phyloP scores from a whole-genome alignment of 2,888 invertebrate genomes.

The Halocaridina rubra region DNA sequence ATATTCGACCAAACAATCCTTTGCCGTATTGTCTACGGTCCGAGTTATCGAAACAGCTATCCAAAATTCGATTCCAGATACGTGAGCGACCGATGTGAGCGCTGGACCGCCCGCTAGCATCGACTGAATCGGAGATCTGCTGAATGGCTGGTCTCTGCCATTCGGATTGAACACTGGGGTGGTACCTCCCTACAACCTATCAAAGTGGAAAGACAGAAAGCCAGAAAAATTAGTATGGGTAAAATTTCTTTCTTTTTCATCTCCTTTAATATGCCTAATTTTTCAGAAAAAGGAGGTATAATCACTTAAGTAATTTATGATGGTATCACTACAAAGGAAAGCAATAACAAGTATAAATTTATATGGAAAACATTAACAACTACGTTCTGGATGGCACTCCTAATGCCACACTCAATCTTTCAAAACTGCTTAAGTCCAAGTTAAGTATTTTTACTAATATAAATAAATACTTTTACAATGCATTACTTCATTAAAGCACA shows the following conservation, averaged over 20 bases:
- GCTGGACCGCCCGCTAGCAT: conserved; percentile 62
- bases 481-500: background rate
- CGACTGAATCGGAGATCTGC: conserved; percentile 39
- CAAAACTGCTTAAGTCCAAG: no score
- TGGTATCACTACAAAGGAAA: no score
- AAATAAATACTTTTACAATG: background rate
- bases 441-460: no score
- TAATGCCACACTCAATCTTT: no score
- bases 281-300: background rate
- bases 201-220: background rate
- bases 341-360: no score
- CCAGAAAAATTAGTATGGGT: no score
- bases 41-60: conserved; percentile 90
- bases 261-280: no score
- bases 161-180: conserved; percentile 54
- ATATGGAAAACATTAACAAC: no score
- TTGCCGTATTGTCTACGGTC: conserved; percentile 86
- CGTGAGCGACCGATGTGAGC: conserved; percentile 66
- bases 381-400: no score
- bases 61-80: conserved; percentile 73
- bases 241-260: no score
- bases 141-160: conserved; percentile 47
- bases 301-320: background rate
- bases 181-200: conserved; percentile 58
- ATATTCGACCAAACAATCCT: conserved; percentile 83